phyloP scores from a whole-genome alignment of 2,797 vertebrate genomes.

The Melanotaenia maccullochi region DNA sequence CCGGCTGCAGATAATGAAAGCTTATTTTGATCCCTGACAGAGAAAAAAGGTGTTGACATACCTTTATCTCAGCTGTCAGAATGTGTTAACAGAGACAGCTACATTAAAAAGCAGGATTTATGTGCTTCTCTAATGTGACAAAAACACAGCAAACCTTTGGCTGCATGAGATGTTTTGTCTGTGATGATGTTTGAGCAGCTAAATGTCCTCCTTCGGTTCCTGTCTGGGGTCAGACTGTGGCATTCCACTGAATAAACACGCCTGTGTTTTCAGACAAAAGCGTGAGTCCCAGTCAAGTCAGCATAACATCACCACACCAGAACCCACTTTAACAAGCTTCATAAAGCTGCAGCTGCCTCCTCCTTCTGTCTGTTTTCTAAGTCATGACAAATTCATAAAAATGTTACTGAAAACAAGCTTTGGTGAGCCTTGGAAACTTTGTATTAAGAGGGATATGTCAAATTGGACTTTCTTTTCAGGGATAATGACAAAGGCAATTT shows the following conservation, averaged over 20 bases:
- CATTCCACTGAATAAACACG: constrained; percentile 61
- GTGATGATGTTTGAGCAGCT: constrained; percentile 54
- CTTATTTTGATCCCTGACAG: constrained; percentile 41
- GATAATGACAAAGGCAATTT: background rate
- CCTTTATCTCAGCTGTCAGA: constrained; percentile 59
- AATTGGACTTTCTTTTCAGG: background rate
- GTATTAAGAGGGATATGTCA: background rate
- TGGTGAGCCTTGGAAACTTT: background rate
- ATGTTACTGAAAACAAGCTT: background rate
- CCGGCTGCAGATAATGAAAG: constrained; percentile 56
- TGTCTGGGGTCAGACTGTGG: constrained; percentile 71
- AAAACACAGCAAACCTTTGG: constrained; percentile 41
- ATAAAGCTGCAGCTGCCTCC: constrained; percentile 45
- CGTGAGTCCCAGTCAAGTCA: constrained; percentile 44
- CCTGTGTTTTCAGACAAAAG: constrained; percentile 66
- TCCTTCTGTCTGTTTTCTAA: constrained; percentile 32
- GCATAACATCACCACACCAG: constrained; percentile 53
- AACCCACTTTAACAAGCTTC: constrained; percentile 54
- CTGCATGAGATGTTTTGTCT: constrained; percentile 68
- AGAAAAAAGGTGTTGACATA: constrained; percentile 47
- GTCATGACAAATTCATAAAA: constrained; percentile 11
- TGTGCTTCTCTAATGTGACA: constrained; percentile 42
- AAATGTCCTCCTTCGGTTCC: constrained; percentile 63
- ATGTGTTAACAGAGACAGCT: constrained; percentile 43
- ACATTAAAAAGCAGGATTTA: constrained; percentile 56